Percentiles rank a stretch among this genome's conserved stretches.
Evolutionary conservation across 1,140 invertebrate species (phyloP).

Genomic region (Ooceraea biroi): DNA sequence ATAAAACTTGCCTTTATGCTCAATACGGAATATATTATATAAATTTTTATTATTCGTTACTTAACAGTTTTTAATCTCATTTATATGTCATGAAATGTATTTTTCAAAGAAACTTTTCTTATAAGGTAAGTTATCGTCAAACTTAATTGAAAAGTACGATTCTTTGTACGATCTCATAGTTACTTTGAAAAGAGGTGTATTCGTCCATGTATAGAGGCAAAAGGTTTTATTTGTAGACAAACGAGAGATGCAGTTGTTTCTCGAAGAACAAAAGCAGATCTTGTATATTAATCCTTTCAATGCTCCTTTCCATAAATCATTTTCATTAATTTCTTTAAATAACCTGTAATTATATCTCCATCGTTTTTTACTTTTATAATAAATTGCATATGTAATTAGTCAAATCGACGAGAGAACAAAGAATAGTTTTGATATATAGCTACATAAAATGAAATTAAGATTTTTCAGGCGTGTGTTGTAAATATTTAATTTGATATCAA

Average conservation of each 20-base stretch:
- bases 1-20: too few relatives aligned
- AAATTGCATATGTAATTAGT: not conserved
- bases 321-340: slow-evolving; percentile 7
- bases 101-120: slow-evolving; percentile 15
- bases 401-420: not conserved
- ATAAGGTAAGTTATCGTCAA: not conserved
- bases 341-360: slow-evolving; percentile 3
- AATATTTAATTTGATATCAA: not conserved
- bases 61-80: too few relatives aligned
- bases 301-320: not conserved
- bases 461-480: not conserved
- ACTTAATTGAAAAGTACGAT: slow-evolving; percentile 24
- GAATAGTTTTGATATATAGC: not conserved
- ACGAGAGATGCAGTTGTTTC: not conserved
- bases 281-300: slow-evolving; percentile 38
- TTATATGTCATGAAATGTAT: slow-evolving; percentile 59
- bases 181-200: slow-evolving; percentile 48
- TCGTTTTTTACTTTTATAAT: not conserved
- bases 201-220: slow-evolving; percentile 36
- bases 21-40: too few relatives aligned
- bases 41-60: too few relatives aligned
- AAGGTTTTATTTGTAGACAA: slow-evolving; percentile 52
- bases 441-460: slow-evolving; percentile 18
- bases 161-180: slow-evolving; percentile 42
- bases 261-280: slow-evolving; percentile 26